A percentile compares a stretch with the other conserved stretches of the same genome.
Evolutionary conservation across 2,113 vertebrate genomes (phyloP).

Genomic region (Chaenogobius annularis): DNA sequence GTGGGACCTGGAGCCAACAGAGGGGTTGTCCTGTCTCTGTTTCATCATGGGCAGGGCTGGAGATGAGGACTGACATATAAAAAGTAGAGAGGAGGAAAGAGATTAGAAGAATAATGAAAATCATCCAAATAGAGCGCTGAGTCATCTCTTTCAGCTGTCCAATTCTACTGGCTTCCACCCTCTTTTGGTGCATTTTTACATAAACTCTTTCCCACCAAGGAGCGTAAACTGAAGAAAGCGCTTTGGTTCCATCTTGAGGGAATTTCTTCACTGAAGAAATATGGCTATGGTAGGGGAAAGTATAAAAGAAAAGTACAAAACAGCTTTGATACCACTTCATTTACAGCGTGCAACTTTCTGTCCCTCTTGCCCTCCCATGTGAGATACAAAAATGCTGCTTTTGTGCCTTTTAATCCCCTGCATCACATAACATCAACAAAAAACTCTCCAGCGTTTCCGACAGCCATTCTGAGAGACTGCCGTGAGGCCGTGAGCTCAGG

Average conservation of each 20-base stretch:
- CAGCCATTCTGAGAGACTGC: conserved; percentile 97
- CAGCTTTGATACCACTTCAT: conserved; percentile 39
- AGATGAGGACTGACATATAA: conserved; percentile 47
- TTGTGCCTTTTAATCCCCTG: conserved; percentile 20
- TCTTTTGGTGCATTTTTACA: conserved; percentile 36
- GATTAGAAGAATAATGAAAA: conserved; percentile 58
- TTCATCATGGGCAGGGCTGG: conserved; percentile 28
- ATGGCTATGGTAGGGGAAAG: conserved; percentile 56
- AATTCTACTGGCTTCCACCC: conserved; percentile 13
- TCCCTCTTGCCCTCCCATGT: conserved; percentile 7
- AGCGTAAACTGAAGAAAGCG: conserved; percentile 55
- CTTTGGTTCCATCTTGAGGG: conserved; percentile 68
- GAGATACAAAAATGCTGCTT: conserved; percentile 38
- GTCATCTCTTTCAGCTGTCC: conserved; percentile 51
- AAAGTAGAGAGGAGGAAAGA: conserved; percentile 50
- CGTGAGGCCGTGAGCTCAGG: conserved; percentile 95
- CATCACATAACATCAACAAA: conserved; percentile 99
- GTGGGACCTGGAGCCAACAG: conserved; percentile 9
- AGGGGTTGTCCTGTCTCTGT: conserved; percentile 35
- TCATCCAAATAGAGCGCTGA: conserved; percentile 57
- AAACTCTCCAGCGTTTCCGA: conserved; percentile 97
- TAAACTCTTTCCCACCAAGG: conserved; percentile 50
- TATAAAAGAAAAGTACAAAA: conserved; percentile 42
- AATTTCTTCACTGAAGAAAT: conserved; percentile 80
- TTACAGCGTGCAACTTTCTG: conserved; percentile 32